Evolutionary conservation across 2,113 vertebrate genomes (phyloP).

Genomic region (Sphyrna mokarran): DNA sequence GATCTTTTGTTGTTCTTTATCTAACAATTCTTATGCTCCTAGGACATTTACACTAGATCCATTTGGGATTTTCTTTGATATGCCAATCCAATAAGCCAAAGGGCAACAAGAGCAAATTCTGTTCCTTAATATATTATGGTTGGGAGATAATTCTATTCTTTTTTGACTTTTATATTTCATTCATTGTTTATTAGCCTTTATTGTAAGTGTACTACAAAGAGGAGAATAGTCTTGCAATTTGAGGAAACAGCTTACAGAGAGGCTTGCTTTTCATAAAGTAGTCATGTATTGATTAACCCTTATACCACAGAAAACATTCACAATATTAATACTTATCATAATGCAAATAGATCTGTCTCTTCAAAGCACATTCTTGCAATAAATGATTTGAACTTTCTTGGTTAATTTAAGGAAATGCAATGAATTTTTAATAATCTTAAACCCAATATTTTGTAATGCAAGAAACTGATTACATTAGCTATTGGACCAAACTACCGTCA

Average conservation of each 20-base stretch:
- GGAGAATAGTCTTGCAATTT: not conserved
- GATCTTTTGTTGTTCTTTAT: not conserved
- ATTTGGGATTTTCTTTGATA: not conserved
- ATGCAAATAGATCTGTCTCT: not conserved
- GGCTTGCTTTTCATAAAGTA: not conserved
- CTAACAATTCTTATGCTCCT: not conserved
- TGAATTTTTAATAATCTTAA: not conserved
- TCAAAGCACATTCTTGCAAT: not conserved
- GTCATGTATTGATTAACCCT: not conserved
- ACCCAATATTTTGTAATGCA: slow-evolving; percentile 29
- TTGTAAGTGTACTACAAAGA: not conserved
- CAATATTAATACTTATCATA: not conserved
- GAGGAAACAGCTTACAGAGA: not conserved
- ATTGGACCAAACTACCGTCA: not conserved
- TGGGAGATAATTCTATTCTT: not conserved
- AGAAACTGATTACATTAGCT: slow-evolving; percentile 26
- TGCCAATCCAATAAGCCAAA: not conserved
- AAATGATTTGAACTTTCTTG: not conserved
- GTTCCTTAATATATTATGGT: not conserved
- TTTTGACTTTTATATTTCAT: not conserved
- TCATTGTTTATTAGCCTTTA: too few relatives aligned
- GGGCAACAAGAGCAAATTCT: not conserved
- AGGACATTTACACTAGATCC: not conserved
- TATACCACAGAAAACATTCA: not conserved
- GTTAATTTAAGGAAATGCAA: not conserved